Conservation (phyloP, 2,888 invertebrate genomes). For the Euzetes globulus region DNA sequence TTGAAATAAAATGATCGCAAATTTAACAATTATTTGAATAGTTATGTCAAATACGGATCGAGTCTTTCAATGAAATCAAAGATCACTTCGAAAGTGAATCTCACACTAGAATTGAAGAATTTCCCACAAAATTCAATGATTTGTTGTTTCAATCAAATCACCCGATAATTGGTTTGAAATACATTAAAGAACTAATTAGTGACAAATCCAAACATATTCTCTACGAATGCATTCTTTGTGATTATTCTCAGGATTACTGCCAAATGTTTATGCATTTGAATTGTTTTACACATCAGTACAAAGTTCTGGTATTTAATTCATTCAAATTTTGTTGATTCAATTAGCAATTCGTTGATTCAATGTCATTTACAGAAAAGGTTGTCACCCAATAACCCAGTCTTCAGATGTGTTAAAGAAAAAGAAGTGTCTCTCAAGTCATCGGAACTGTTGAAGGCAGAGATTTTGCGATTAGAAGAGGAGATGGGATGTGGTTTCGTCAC, state of each 20-base stretch:
- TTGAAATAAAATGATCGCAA: background rate
- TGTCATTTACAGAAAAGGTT: background rate
- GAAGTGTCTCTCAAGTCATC: slow-evolving; percentile 6
- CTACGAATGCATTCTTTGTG: slow-evolving; percentile 16
- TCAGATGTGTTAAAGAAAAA: background rate
- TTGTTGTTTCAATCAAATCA: background rate
- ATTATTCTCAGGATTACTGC: background rate
- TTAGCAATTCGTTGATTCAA: background rate
- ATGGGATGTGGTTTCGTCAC: slow-evolving; percentile 3
- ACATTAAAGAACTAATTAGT: background rate
- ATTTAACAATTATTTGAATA: background rate
- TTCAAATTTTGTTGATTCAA: background rate
- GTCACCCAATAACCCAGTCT: background rate
- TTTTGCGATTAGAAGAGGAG: background rate
- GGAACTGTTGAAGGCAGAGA: slow-evolving; percentile 2
- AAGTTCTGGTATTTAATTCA: background rate
- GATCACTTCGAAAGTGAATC: background rate
- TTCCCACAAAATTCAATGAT: slow-evolving; percentile 11
- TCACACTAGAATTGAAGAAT: background rate
- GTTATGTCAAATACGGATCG: background rate
- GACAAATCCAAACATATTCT: background rate
- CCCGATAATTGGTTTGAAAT: slow-evolving; percentile 3
- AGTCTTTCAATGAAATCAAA: background rate
- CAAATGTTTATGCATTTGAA: slow-evolving; percentile 2
- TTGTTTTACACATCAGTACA: slow-evolving; percentile 7